Evolutionary conservation across 2,113 vertebrate genomes (phyloP), one percentile per base, ranked within the genome.

Genomic region (Arenaria interpres): DNA sequence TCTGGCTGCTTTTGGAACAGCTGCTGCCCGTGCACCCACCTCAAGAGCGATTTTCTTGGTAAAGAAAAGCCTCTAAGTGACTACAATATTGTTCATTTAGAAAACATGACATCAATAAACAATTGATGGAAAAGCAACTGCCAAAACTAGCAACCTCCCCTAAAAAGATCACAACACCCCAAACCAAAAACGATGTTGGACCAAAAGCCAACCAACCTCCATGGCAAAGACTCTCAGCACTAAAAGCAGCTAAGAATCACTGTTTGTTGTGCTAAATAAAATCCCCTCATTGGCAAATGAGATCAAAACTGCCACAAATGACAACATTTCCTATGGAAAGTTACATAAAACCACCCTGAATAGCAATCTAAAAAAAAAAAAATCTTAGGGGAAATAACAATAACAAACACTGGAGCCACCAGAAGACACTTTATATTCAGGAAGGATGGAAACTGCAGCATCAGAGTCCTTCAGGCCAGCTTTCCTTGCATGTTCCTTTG

Each of bases 271-370:
- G 46, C 96, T 95, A 93, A 90, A 80, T 90, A 86, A 95, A 96
- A 96, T 81, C 0, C 0, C 43, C 86, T 91, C 60, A 60, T 48
- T 93, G 91, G 81, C 66, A 94, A 94, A 89, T 10, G 57, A 94
- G 91, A 96, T 96, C 91, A 95, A 89, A 96, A 91, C 81, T 94
- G 67, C 94, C 45, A 4, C 96, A 95, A 94, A 96, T 96, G 89
- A 97, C 96, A 95, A 93, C 96, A 96, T 96, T 96, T 97, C 96
- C 96, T 94, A 97, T 83, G 96, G 94, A 96, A 97, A 96, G 94
- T 97, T 97, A 97, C 67, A 96, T 48, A 94, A 95, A 97, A 56
- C 89, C 81, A 79, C 3, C 0, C 11, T 94, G 85, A 96, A 89
- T 89, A 96, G 91, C 62, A 94, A 85, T 32, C 87, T 68, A 96